Evolutionary conservation across 2,113 vertebrate genomes (phyloP), one percentile per base, ranked within the genome.

Genomic region (Phylloscopus whistleri): DNA sequence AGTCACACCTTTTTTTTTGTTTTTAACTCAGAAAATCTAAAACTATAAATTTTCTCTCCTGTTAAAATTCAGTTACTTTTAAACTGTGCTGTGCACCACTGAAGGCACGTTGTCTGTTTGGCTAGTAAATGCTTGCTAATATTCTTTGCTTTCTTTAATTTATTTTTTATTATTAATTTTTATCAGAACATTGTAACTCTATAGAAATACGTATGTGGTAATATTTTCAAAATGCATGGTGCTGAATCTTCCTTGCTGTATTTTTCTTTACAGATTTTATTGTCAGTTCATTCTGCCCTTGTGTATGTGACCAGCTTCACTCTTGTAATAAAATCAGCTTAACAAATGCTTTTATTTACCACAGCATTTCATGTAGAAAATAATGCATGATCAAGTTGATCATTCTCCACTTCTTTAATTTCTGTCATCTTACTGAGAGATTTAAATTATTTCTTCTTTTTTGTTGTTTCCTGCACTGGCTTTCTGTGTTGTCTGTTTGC

Each of bases 401-500:
- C 53, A 28, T 90, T 86, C n/a, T 88, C 83, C 88, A 41, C 48
- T 83, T 83, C 63, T 28, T 85, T 93, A 63, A 75, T 88, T 86
- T 89, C 83, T 89, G 0, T 82, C 68, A 88, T 86, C 53, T 95
- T 90, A 39, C 66, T 68, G 60, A 60, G 83, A 81, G 21, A 89
- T 75, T 63, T 81, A 92, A 90, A 83, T 67, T 58, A 58, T 80
- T 90, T 90, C 79, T 96, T 90, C 67, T 83, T 91, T 90, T 84
- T 75, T 84, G 55, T 91, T 93, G 85, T 94, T 95, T 93, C 68
- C 82, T 84, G 49, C 43, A 23, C 87, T 90, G 94, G 79, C 90
- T 96, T 87, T 67, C 87, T 95, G 80, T 93, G 59, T 90, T 96
- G 60, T 93, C 85, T 94, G 75, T 96, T 93, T 90, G 85, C 90